Evolutionary conservation across 2,797 vertebrate species (phyloP).

Genomic region (Onychomys leucogaster): DNA sequence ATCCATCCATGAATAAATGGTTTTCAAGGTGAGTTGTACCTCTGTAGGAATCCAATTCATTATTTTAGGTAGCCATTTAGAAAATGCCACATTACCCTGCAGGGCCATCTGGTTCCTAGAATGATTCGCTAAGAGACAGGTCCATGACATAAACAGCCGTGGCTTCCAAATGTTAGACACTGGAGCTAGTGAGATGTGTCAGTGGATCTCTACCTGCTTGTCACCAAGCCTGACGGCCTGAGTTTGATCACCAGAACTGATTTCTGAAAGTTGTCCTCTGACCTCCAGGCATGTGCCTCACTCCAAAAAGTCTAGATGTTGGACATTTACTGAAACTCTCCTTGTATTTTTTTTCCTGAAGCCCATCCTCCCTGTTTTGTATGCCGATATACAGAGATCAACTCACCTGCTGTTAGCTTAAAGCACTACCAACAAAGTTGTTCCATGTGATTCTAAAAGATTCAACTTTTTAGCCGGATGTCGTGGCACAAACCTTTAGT

Average conservation of each 20-base stretch:
- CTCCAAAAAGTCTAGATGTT: background rate
- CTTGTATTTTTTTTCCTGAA: slow-evolving; percentile 24
- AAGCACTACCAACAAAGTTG: slow-evolving; percentile 17
- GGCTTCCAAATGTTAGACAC: background rate
- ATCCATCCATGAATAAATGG: background rate
- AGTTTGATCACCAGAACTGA: background rate
- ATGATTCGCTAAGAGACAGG: background rate
- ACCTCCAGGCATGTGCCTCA: background rate
- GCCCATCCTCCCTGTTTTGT: background rate
- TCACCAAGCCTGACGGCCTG: background rate
- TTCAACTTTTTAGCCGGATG: background rate
- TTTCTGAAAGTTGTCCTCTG: background rate
- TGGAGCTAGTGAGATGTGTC: background rate
- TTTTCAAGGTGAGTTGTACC: background rate
- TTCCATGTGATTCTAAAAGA: background rate
- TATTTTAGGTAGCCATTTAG: background rate
- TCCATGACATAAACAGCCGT: background rate
- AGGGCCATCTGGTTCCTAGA: background rate
- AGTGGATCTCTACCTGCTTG: background rate
- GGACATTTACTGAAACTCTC: background rate
- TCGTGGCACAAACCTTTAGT: background rate
- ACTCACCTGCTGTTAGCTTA: background rate
- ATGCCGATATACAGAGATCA: background rate
- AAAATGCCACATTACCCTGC: background rate
- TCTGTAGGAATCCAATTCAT: background rate